phyloP scores from a whole-genome alignment of 2,888 invertebrate species.

The Deilephila porcellus region DNA sequence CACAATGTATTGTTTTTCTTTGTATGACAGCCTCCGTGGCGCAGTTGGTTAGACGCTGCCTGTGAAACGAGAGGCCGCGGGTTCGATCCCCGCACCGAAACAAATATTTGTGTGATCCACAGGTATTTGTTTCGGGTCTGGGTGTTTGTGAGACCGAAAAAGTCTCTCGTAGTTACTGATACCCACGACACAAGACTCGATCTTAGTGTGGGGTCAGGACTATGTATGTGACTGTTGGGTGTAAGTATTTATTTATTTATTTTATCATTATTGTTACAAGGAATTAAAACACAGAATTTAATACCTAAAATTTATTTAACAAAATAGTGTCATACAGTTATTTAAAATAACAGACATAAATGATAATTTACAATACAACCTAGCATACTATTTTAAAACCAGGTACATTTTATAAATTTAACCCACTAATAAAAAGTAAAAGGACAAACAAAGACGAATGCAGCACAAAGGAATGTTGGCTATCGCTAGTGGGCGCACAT shows the following conservation, averaged over 20 bases:
- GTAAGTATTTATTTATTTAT: too few relatives aligned
- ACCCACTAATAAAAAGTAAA: conserved; percentile 72
- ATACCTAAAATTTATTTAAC: conserved; percentile 85
- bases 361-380: conserved; percentile 83
- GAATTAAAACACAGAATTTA: conserved; percentile 64
- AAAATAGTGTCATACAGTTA: conserved; percentile 85
- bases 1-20: neutral
- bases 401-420: conserved; percentile 83
- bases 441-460: conserved; percentile 76
- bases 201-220: too few relatives aligned
- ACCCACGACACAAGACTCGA: too few relatives aligned
- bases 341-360: conserved; percentile 84
- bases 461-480: conserved; percentile 84
- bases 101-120: too few relatives aligned
- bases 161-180: too few relatives aligned
- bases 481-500: conserved; percentile 60
- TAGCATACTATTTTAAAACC: conserved; percentile 82
- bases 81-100: too few relatives aligned
- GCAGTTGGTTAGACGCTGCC: too few relatives aligned
- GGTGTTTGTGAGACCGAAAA: too few relatives aligned
- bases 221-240: too few relatives aligned
- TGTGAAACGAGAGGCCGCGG: too few relatives aligned
- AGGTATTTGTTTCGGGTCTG: too few relatives aligned
- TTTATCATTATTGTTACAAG: neutral
- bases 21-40: too few relatives aligned